Evolutionary conservation across 2,888 invertebrate genomes (phyloP).

Genomic region (Pseudoips prasinana): DNA sequence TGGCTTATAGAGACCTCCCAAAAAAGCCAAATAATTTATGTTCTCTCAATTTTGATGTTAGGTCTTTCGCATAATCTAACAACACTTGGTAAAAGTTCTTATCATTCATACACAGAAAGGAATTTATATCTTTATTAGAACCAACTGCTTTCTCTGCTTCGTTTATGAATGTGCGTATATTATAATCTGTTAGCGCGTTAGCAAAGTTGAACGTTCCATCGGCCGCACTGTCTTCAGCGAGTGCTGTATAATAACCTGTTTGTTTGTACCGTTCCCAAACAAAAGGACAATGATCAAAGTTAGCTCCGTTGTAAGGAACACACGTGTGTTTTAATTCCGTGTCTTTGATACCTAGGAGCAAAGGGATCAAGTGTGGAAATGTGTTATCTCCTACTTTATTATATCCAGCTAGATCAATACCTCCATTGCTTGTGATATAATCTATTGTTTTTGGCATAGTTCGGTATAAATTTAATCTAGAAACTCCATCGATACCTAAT

Average conservation of each 20-base stretch:
- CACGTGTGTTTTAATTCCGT: constrained; percentile 84
- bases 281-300: constrained; percentile 91
- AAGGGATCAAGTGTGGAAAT: constrained; percentile 92
- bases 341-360: constrained; percentile 87
- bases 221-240: constrained; percentile 90
- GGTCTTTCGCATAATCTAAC: too few species aligned
- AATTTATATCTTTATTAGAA: constrained; percentile 83
- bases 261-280: constrained; percentile 91
- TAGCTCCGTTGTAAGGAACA: constrained; percentile 77
- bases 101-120: constrained; percentile 86
- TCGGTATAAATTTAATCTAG: constrained; percentile 90
- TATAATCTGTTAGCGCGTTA: constrained; percentile 91
- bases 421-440: constrained; percentile 82
- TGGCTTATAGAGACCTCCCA: constrained; percentile 93
- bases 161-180: constrained; percentile 87
- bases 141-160: constrained; percentile 86
- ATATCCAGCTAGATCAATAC: constrained; percentile 91
- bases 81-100: constrained; percentile 82
- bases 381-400: constrained; percentile 97
- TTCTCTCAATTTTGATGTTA: constrained; percentile 32
- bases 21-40: constrained; percentile 89
- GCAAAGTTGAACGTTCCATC: constrained; percentile 91
- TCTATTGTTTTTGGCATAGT: constrained; percentile 88
- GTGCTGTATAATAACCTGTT: constrained; percentile 88
- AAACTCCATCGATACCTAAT: constrained; percentile 92